Base-by-base conservation (phyloP, 2,797 vertebrate genomes). In the Buphagus erythrorhynchus region DNA sequence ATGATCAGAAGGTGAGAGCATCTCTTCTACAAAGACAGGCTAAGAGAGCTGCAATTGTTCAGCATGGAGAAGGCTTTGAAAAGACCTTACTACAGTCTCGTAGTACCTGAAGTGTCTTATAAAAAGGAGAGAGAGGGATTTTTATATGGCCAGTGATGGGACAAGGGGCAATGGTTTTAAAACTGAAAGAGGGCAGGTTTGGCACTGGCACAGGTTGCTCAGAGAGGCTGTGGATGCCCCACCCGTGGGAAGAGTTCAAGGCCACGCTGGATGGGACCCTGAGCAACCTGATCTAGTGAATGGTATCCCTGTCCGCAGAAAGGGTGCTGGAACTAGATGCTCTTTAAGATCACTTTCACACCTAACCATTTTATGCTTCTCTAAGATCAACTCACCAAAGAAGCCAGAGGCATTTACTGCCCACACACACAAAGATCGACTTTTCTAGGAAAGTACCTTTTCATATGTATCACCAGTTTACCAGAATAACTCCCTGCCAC, bases 121-220 rank as follows among this genome's bases (percentile, higher is more conserved):
- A 29, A 43, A 43, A 75, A 55, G 9, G 11, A 79, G 5, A 3
- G 10, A 74, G 18, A 75, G 16, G 26, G 26, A 49, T 28, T 75
- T 75, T 52, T 26, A 21, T 7, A 73, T 8, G 7, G 13, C 36
- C 7, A 63, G 49, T 11, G 49, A 69, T 0, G 0, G 24, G n/a
- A 62, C 19, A 21, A 24, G 55, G 16, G 20, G 14, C 19, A 69
- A 21, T 22, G 14, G 28, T 25, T 82, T 62, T 29, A 51, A 82
- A 49, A 31, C 10, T 18, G n/a, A 26, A 33, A 63, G 63, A 75
- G 2, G 8, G 20, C 17, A 57, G n/a, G n/a, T 63, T 38, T 76
- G 36, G 18, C 21, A 61, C 40, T n/a, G 22, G 55, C 36, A 49
- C 22, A 43, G 24, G 7, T 2, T 49, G 42, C 11, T 28, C 71